phyloP scores from a whole-genome alignment of 2,113 vertebrate genomes.

The Gambusia holbrooki region DNA sequence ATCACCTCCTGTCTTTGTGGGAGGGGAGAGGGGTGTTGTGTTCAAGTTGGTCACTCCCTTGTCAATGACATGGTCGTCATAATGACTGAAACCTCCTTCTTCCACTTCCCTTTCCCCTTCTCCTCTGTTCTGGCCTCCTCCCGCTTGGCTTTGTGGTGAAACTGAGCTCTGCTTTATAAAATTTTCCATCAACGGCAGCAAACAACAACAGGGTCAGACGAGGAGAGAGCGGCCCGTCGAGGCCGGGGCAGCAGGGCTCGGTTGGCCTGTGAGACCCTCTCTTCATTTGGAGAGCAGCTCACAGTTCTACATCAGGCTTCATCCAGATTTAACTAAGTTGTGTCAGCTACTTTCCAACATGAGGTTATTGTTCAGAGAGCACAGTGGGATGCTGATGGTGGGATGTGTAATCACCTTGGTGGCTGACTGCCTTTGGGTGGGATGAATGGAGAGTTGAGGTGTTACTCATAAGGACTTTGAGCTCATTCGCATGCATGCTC shows the following conservation, averaged over 20 bases:
- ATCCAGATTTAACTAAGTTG: conserved; percentile 48
- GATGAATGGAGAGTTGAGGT: conserved; percentile 38
- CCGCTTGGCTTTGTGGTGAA: conserved; percentile 73
- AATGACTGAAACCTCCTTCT: conserved; percentile 14
- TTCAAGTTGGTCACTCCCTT: conserved; percentile 19
- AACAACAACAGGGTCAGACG: conserved; percentile 73
- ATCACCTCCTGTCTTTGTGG: not conserved
- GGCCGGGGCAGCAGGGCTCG: conserved; percentile 41
- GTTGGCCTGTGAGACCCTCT: conserved; percentile 42
- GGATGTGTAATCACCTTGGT: conserved; percentile 39
- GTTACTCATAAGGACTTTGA: not conserved
- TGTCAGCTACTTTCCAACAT: conserved; percentile 40
- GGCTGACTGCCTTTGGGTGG: conserved; percentile 21
- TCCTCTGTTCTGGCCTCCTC: conserved; percentile 40
- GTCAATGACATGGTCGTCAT: conserved; percentile 38
- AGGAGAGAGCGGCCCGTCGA: conserved; percentile 53
- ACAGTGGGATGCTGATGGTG: conserved; percentile 25
- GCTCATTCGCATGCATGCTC: conserved; percentile 34
- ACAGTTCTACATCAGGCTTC: conserved; percentile 21
- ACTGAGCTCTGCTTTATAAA: conserved; percentile 63
- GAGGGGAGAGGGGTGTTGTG: not conserved
- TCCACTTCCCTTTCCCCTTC: conserved; percentile 10
- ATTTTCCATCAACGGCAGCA: conserved; percentile 76
- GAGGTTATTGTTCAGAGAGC: conserved; percentile 25
- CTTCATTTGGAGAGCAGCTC: conserved; percentile 25